A percentile compares a stretch with the other conserved stretches of the same genome.
These are phyloP conservation scores for Craniophora ligustri DNA, from an alignment of 2,888 invertebrate genomes.

Conservation along the genomic window DNA sequence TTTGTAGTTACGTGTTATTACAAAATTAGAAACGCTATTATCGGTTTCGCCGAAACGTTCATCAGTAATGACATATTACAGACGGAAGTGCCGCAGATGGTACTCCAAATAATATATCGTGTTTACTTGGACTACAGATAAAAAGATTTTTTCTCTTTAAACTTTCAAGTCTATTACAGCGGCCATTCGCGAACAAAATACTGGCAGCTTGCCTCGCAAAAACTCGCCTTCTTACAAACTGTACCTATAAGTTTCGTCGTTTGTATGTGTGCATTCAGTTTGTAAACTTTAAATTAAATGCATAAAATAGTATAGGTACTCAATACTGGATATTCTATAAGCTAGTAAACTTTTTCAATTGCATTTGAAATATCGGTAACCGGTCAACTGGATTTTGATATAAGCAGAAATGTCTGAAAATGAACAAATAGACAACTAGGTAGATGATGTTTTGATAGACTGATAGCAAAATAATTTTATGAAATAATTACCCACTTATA, in stretches of 20 bases:
- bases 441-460: too few species aligned
- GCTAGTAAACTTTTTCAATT: conserved; percentile 7
- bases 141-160: conserved; percentile 23
- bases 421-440: too few species aligned
- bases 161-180: conserved; percentile 13
- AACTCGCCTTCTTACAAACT: conserved; percentile 40
- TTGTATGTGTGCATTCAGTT: conserved; percentile 20
- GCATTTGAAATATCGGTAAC: neutral
- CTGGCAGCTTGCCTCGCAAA: conserved; percentile 14
- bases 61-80: conserved; percentile 32
- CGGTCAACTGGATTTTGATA: too few species aligned
- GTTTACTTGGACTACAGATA: conserved; percentile 12
- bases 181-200: conserved; percentile 14
- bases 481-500: conserved; percentile 27
- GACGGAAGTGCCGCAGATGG: conserved; percentile 31
- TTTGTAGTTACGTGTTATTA: conserved; percentile 41
- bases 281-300: conserved; percentile 43
- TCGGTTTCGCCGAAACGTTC: conserved; percentile 28
- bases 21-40: conserved; percentile 48
- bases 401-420: too few species aligned
- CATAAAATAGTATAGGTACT: conserved; percentile 25
- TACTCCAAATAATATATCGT: conserved; percentile 1
- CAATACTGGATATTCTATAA: conserved; percentile 9
- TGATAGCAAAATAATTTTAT: too few species aligned
- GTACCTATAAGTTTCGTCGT: conserved; percentile 29